phyloP scores from a whole-genome alignment of 2,797 vertebrate genomes.

The Tauraco hartlaubi region DNA sequence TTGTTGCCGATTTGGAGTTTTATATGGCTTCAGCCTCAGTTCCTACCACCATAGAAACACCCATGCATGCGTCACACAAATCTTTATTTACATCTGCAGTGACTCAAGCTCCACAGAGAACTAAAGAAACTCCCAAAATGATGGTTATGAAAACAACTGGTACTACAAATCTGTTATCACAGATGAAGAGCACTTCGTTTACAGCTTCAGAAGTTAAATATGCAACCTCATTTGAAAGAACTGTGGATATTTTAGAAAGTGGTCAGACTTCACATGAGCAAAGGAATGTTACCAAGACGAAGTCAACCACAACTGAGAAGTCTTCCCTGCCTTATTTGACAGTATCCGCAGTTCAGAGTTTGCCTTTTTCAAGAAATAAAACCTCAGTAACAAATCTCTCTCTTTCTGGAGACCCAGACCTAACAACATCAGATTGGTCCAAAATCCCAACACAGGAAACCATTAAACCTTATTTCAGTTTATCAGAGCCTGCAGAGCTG shows the following conservation, averaged over 20 bases:
- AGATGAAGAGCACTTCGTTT: slow-evolving; percentile 22
- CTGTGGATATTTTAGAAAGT: neutral
- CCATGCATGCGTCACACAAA: neutral
- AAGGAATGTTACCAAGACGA: slow-evolving; percentile 17
- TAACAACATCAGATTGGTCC: neutral
- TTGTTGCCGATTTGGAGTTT: neutral
- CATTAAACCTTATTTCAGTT: slow-evolving; percentile 6
- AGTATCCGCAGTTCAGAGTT: slow-evolving; percentile 10
- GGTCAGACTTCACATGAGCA: neutral
- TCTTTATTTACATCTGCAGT: slow-evolving; percentile 21
- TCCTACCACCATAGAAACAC: slow-evolving; percentile 20
- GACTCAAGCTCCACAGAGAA: neutral
- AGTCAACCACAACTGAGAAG: slow-evolving; percentile 6
- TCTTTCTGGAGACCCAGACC: neutral
- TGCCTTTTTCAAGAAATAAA: slow-evolving; percentile 8
- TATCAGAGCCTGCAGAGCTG: slow-evolving; percentile 33
- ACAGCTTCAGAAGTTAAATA: slow-evolving; percentile 38
- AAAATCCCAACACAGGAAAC: slow-evolving; percentile 4
- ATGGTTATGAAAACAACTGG: neutral
- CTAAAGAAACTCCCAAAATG: slow-evolving; percentile 1
- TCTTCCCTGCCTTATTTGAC: neutral
- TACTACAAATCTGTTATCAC: slow-evolving; percentile 2
- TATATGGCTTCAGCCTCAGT: slow-evolving; percentile 15
- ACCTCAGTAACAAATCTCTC: slow-evolving; percentile 7
- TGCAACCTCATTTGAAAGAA: slow-evolving; percentile 19